Evolutionary conservation across 2,888 invertebrate species (phyloP).

Genomic region (Agrilus cyanescens): DNA sequence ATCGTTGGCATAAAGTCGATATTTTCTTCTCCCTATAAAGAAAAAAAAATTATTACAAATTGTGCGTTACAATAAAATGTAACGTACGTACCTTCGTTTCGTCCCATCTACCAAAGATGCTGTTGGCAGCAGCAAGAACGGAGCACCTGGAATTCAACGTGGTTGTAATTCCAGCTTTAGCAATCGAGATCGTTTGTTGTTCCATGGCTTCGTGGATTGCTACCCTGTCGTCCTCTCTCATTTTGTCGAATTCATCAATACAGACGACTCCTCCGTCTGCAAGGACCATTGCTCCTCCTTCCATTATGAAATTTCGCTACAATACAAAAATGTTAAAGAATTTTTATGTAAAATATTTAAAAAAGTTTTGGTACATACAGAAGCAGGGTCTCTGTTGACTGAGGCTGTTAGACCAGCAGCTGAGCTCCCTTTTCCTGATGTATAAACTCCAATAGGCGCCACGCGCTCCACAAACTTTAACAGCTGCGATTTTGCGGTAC

Average conservation of each 20-base stretch:
- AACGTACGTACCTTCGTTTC: constrained; percentile 64
- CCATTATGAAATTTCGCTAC: constrained; percentile 91
- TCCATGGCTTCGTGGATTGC: constrained; percentile 99
- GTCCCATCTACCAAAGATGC: constrained; percentile 97
- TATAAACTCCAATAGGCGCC: constrained; percentile 90
- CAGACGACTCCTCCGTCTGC: constrained; percentile 99
- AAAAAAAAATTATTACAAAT: constrained; percentile 1
- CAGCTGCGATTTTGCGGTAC: constrained; percentile 98
- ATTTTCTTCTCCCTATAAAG: constrained; percentile 72
- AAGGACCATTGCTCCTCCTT: constrained; percentile 98
- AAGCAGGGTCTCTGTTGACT: constrained; percentile 83
- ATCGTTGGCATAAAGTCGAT: constrained; percentile 99
- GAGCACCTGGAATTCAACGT: constrained; percentile 97
- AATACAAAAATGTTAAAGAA: constrained; percentile 15
- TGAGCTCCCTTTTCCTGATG: constrained; percentile 98
- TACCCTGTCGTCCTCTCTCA: constrained; percentile 97
- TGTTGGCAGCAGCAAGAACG: constrained; percentile 98
- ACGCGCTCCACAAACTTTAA: constrained; percentile 95
- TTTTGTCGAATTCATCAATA: constrained; percentile 99
- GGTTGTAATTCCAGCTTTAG: constrained; percentile 98
- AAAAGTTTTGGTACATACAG: constrained; percentile 47
- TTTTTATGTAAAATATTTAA: neutral
- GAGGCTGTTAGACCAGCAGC: constrained; percentile 98
- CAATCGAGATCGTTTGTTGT: constrained; percentile 98
- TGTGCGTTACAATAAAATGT: neutral